These are phyloP conservation scores for Gymnocheta viridis DNA, from an alignment of 2,888 invertebrate genomes.

Conservation along the genomic window DNA sequence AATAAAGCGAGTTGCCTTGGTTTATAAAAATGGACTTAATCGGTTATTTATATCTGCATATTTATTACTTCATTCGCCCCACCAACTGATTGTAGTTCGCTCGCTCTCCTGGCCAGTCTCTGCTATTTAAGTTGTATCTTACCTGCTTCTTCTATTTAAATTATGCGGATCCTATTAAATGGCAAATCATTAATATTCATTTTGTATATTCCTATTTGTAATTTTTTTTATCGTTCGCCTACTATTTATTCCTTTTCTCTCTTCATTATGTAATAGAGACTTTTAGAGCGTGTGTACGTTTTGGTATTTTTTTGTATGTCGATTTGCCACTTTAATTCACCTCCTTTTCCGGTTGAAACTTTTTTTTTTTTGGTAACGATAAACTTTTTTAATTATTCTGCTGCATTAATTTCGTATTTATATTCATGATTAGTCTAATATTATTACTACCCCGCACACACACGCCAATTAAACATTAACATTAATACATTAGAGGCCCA, in stretches of 20 bases:
- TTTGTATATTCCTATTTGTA: background rate
- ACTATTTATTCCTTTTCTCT: background rate
- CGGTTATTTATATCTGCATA: too few species aligned
- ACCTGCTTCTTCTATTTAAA: background rate
- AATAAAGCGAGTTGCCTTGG: too few species aligned
- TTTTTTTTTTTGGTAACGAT: background rate
- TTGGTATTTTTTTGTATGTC: background rate
- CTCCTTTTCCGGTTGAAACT: constrained; percentile 3
- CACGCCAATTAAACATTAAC: constrained; percentile 8
- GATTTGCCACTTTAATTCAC: background rate
- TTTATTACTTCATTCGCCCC: background rate
- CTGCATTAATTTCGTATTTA: constrained; percentile 66
- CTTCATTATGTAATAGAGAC: background rate
- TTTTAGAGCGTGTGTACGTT: background rate
- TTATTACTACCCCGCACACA: background rate
- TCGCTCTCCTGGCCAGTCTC: too few species aligned
- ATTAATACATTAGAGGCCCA: background rate
- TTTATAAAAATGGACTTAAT: too few species aligned
- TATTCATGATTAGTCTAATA: constrained; percentile 53
- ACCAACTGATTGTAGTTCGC: too few species aligned
- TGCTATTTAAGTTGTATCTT: background rate
- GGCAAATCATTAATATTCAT: background rate
- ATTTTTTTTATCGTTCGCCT: background rate
- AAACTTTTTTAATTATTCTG: constrained; percentile 51
- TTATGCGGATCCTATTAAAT: background rate